Evolutionary conservation across 2,888 invertebrate genomes (phyloP).

Genomic region (Troides aeacus): DNA sequence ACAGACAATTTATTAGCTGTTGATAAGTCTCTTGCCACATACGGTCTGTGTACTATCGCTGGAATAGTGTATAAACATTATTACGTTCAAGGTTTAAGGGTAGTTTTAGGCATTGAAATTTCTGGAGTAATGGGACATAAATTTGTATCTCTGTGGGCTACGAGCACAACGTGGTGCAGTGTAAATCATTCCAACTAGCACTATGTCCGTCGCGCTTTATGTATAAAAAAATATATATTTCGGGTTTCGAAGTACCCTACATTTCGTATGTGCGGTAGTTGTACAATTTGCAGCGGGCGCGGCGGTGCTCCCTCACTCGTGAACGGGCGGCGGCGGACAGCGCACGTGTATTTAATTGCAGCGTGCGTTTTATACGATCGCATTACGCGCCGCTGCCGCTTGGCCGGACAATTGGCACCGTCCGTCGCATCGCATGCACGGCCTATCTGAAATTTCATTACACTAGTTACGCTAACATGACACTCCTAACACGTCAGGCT

Average conservation of each 20-base stretch:
- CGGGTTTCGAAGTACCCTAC: slow-evolving; percentile 59
- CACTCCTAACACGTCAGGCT: neutral
- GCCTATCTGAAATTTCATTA: slow-evolving; percentile 24
- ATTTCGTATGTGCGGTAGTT: slow-evolving; percentile 42
- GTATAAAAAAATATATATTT: slow-evolving; percentile 45
- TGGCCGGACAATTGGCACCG: slow-evolving; percentile 32
- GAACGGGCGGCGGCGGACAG: slow-evolving; percentile 41
- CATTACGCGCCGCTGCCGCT: slow-evolving; percentile 17
- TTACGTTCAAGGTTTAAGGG: no score
- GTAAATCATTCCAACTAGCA: no score
- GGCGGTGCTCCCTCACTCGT: slow-evolving; percentile 45
- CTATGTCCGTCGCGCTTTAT: slow-evolving; percentile 49
- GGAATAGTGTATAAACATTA: no score
- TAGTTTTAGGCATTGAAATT: no score
- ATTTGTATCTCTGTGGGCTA: no score
- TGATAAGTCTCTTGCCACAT: no score
- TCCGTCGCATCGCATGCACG: slow-evolving; percentile 12
- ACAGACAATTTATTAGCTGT: no score
- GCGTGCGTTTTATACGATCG: slow-evolving; percentile 60
- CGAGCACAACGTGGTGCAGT: no score
- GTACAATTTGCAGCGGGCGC: slow-evolving; percentile 71
- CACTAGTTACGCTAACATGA: slow-evolving; percentile 17
- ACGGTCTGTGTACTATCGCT: no score
- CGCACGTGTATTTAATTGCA: slow-evolving; percentile 66
- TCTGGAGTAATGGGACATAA: no score